Evolutionary conservation across 2,797 vertebrate species (phyloP).

Genomic region (Enteromius argenteus): DNA sequence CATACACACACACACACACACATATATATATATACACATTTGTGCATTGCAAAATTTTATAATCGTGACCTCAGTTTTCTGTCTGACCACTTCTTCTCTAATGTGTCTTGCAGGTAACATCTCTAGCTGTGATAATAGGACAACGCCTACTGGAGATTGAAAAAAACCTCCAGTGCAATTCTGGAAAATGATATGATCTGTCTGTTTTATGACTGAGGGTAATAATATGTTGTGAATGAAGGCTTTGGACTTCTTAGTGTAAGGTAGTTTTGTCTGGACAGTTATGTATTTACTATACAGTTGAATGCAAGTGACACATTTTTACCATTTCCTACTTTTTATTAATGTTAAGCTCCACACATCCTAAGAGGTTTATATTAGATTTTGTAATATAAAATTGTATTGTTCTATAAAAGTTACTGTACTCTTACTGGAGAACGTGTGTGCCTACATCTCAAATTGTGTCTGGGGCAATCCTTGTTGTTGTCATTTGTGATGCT

Average conservation of each 20-base stretch:
- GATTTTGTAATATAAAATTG: background rate
- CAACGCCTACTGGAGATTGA: conserved; percentile 77
- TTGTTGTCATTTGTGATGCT: background rate
- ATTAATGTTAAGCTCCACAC: background rate
- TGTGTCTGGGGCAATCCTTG: background rate
- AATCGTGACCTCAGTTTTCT: background rate
- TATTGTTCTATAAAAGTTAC: background rate
- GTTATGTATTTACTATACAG: background rate
- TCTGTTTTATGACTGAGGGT: background rate
- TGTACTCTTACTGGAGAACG: background rate
- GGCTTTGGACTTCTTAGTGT: background rate
- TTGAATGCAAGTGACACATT: background rate
- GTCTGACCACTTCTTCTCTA: background rate
- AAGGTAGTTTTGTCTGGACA: background rate
- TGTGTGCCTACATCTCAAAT: background rate
- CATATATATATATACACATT: too few species aligned
- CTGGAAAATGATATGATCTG: conserved; percentile 11
- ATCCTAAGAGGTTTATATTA: background rate
- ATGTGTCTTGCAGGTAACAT: conserved; percentile 76
- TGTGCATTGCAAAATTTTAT: background rate
- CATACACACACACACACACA: too few species aligned
- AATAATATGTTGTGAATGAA: background rate
- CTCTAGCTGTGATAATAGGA: conserved; percentile 79
- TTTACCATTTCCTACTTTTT: background rate
- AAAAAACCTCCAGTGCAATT: conserved; percentile 60